A percentile compares a stretch with the other conserved stretches of the same genome.
These are phyloP conservation scores for Aphrocallistes beatrix DNA, from an alignment of 37 sponge, comb jelly and placozoan species.

Conservation along the genomic window DNA sequence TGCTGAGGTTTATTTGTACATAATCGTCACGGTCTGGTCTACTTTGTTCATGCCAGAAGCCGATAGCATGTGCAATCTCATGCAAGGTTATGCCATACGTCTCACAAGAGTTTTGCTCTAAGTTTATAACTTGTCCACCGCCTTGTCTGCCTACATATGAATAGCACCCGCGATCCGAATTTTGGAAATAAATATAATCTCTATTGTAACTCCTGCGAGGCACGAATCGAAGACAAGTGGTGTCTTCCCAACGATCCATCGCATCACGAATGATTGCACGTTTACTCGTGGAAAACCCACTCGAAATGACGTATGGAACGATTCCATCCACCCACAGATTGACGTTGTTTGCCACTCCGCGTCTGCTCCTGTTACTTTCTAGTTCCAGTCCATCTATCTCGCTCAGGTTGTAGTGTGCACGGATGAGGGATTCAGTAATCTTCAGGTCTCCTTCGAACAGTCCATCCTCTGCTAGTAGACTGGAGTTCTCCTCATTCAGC, in stretches of 20 bases:
- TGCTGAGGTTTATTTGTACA: background rate
- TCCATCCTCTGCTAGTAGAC: too few species aligned
- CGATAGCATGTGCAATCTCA: slow-evolving; percentile 30
- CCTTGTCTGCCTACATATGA: slow-evolving; percentile 18
- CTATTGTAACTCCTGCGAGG: background rate
- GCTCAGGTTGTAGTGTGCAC: too few species aligned
- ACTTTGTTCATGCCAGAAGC: slow-evolving; percentile 32
- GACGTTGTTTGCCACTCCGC: too few species aligned
- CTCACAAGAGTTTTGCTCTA: slow-evolving; percentile 11
- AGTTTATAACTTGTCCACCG: background rate
- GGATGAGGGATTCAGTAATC: too few species aligned
- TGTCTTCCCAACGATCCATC: slow-evolving; percentile 15
- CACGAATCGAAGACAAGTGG: background rate
- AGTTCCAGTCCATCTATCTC: too few species aligned
- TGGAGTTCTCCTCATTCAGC: too few species aligned
- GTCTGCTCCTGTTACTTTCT: too few species aligned
- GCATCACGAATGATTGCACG: too few species aligned
- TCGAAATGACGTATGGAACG: too few species aligned
- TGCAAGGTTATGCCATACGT: background rate
- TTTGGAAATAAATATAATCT: background rate
- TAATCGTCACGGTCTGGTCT: slow-evolving; percentile 21
- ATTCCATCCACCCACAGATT: too few species aligned
- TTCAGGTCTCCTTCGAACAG: too few species aligned
- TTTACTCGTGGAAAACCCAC: too few species aligned
- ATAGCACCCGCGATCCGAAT: background rate